phyloP scores from a whole-genome alignment of 1,140 invertebrate genomes.

The Acromyrmex heyeri region DNA sequence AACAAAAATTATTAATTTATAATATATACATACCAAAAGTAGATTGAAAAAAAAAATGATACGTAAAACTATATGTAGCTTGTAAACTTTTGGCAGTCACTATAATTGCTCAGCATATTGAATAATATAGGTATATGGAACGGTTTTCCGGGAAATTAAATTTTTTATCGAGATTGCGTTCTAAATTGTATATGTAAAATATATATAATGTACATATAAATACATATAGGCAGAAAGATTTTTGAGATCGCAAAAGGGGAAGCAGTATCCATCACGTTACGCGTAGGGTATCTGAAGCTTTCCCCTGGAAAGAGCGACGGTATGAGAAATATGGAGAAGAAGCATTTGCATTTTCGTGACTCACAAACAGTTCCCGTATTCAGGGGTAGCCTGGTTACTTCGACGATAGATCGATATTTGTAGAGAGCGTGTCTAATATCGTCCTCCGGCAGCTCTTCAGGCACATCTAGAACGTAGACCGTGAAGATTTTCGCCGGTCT shows the following conservation, averaged over 20 bases:
- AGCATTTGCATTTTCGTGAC: constrained; percentile 71
- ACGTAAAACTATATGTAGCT: too few species aligned
- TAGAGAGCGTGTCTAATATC: constrained; percentile 93
- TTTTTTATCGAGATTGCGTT: background rate
- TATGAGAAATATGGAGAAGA: constrained; percentile 37
- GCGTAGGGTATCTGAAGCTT: background rate
- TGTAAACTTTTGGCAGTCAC: too few species aligned
- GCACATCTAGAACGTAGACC: constrained; percentile 92
- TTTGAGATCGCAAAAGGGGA: background rate
- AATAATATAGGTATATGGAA: background rate
- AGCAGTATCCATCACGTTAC: constrained; percentile 18
- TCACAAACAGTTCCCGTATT: constrained; percentile 84
- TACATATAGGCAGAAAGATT: background rate
- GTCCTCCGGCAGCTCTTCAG: constrained; percentile 93
- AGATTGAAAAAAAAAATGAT: too few species aligned
- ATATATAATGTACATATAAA: background rate
- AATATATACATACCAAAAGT: too few species aligned
- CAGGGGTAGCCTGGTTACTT: constrained; percentile 89
- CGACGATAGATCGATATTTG: constrained; percentile 93
- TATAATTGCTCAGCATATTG: background rate
- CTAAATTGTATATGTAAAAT: background rate
- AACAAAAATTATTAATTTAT: too few species aligned
- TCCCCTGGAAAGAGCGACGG: background rate
- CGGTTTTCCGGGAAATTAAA: background rate
- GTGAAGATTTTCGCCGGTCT: constrained; percentile 94